Conservation (phyloP, 2,113 vertebrate species). For the Neolamprologus cancellatus region DNA sequence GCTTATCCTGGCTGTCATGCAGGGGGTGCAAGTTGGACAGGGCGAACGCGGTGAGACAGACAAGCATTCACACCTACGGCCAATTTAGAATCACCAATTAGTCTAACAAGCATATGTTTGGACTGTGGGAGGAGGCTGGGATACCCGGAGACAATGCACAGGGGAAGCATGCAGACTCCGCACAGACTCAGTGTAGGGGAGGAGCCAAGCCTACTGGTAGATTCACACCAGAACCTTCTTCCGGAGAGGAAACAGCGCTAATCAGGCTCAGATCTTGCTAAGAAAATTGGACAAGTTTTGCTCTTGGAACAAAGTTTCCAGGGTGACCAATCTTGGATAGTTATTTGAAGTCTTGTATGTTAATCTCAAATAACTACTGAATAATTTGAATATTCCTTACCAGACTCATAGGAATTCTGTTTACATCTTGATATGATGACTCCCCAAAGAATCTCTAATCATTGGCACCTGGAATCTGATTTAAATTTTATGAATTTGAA, state of each 20-base stretch:
- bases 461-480: background rate
- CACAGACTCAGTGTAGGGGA: background rate
- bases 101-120: background rate
- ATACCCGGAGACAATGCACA: background rate
- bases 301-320: background rate
- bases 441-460: background rate
- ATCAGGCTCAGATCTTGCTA: background rate
- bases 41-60: background rate
- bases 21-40: background rate
- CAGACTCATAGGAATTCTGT: background rate
- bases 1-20: background rate
- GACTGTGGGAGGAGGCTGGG: background rate
- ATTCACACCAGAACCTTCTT: background rate
- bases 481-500: background rate
- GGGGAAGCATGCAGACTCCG: background rate
- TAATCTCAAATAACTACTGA: background rate
- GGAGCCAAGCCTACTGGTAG: background rate
- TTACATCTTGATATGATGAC: background rate
- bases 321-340: background rate
- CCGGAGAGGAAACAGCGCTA: background rate
- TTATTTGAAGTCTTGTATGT: background rate
- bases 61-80: background rate
- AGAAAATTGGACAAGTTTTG: background rate
- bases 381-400: background rate
- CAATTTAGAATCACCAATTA: background rate